Evolutionary conservation across 1,140 invertebrate genomes (phyloP).

Genomic region (Apis mellifera): DNA sequence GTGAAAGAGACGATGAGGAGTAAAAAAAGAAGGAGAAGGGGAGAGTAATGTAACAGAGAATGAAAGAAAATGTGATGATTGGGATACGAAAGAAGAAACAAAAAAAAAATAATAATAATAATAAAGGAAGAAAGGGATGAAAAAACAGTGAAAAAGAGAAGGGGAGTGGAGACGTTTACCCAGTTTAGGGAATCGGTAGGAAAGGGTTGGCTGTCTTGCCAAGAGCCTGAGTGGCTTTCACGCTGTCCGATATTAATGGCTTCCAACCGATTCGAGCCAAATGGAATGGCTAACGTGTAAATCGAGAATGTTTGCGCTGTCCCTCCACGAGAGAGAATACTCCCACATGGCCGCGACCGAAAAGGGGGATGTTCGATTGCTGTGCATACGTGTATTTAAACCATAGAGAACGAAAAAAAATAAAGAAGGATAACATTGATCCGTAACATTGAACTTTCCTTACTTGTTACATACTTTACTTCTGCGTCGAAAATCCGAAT

Average conservation of each 20-base stretch:
- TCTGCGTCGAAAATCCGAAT: too few relatives aligned
- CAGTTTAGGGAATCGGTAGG: slow-evolving; percentile 28
- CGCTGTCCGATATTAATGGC: slow-evolving; percentile 68
- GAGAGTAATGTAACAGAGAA: not conserved
- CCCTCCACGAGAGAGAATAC: slow-evolving; percentile 42
- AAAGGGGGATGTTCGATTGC: slow-evolving; percentile 35
- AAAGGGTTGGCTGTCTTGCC: slow-evolving; percentile 68
- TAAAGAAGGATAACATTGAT: not conserved
- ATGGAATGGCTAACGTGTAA: slow-evolving; percentile 73
- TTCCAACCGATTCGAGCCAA: slow-evolving; percentile 69
- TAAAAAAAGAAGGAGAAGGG: not conserved
- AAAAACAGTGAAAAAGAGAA: not conserved
- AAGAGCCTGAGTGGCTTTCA: slow-evolving; percentile 65
- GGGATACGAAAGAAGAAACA: too few relatives aligned
- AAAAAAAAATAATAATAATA: too few relatives aligned
- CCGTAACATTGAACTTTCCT: not conserved
- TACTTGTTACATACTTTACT: not conserved
- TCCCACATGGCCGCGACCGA: slow-evolving; percentile 37
- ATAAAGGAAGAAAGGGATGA: not conserved
- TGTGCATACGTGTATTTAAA: not conserved
- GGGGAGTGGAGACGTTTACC: slow-evolving; percentile 23
- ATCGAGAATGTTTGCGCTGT: slow-evolving; percentile 71
- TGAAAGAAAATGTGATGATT: not conserved
- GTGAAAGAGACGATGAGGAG: not conserved
- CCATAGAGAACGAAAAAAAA: not conserved